These are phyloP conservation scores for Paratilapia polleni DNA, from an alignment of 2,113 vertebrate genomes.

Conservation along the genomic window DNA sequence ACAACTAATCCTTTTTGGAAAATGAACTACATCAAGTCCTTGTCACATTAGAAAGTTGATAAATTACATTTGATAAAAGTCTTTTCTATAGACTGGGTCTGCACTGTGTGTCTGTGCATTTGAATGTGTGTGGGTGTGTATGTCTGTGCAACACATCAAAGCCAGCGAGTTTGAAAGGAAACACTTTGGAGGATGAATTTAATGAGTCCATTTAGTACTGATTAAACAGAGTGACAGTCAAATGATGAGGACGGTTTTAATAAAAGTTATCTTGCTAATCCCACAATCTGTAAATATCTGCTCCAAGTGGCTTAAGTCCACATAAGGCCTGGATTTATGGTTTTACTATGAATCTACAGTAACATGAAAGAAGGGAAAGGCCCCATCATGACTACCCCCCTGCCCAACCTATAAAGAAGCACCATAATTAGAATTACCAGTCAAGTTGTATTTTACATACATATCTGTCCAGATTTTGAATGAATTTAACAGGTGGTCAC, in stretches of 20 bases:
- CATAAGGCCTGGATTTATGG: constrained; percentile 39
- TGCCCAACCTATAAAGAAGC: not conserved
- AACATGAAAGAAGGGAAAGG: constrained; percentile 10
- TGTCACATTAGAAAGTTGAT: constrained; percentile 56
- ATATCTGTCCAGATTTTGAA: not conserved
- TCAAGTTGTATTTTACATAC: not conserved
- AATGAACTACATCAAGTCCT: constrained; percentile 54
- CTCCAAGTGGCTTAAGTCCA: constrained; percentile 22
- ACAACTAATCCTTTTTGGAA: constrained; percentile 46
- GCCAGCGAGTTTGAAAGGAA: constrained; percentile 39
- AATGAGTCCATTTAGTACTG: constrained; percentile 62
- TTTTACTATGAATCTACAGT: constrained; percentile 12
- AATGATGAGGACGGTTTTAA: constrained; percentile 50
- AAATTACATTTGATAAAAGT: constrained; percentile 61
- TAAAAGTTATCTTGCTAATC: constrained; percentile 54
- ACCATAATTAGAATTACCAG: not conserved
- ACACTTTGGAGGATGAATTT: constrained; percentile 46
- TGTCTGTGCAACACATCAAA: constrained; percentile 24
- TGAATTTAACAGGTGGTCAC: not conserved
- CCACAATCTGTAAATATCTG: constrained; percentile 61
- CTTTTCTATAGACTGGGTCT: constrained; percentile 37
- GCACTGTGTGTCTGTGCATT: not conserved
- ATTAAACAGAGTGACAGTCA: constrained; percentile 61
- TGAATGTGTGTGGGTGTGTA: not conserved
- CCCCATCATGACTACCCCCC: not conserved